Evolutionary conservation across 1,140 invertebrate species (phyloP), one percentile per base, ranked within the genome.

Genomic region (Homarus americanus): DNA sequence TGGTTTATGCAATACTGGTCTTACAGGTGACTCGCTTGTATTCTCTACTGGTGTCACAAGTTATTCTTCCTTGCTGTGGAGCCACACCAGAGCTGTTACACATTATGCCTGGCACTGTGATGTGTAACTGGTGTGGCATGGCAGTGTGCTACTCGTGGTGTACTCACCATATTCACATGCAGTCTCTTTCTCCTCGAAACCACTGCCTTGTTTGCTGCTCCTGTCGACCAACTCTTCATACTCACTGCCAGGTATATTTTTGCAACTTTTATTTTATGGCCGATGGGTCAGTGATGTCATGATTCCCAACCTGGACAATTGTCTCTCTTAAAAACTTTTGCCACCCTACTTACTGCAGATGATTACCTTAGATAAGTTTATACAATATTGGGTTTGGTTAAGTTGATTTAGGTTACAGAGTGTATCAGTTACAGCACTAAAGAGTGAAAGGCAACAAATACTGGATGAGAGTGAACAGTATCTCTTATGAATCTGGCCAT

Each of bases 81-180:
- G 79, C 79, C 4, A 58, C 87, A 28, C 44, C 34, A 9, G 72
- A 90, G 63, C n/a, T 90, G 32, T 32, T 83, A 24, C 79, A 63
- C 44, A 76, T 90, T 15, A 73, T 90, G 40, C 87, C 87, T 28
- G 87, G 87, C n/a, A 82, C 80, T 0, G 28, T 76, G 10, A 38
- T 73, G n/a, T 90, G 87, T 63, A 53, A 38, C 17, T 83, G 66
- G 12, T 90, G 87, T 75, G 69, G 66, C 20, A 75, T 28, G 36
- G 49, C 79, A 15, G 87, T 90, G 17, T 73, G 78, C 44, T 90
- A 83, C 41, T 90, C 87, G 4, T 83, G 87, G 79, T 90, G 87
- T 34, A 73, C 32, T 15, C 69, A 83, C 53, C 28, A 83, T 76
- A 53, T 90, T 1, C 87, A 90, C 41, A 32, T 90, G 20, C 87